phyloP scores from a whole-genome alignment of 2,797 vertebrate genomes.

The Rousettus madagascariensis region DNA sequence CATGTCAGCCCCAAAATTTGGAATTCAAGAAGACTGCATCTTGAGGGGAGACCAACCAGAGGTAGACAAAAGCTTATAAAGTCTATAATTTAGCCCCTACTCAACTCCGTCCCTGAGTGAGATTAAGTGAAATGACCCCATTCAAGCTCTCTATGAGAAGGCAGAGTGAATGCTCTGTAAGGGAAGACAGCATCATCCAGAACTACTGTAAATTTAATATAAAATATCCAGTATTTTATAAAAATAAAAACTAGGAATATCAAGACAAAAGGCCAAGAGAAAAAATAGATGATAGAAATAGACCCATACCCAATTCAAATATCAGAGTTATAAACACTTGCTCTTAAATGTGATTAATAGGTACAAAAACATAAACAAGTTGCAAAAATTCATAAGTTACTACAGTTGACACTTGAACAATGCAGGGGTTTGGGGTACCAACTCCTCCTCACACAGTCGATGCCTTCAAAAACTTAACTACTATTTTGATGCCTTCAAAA shows the following conservation, averaged over 20 bases:
- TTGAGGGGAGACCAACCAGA: neutral
- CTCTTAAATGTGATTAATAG: neutral
- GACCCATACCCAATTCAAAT: neutral
- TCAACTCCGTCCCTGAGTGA: neutral
- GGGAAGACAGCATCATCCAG: neutral
- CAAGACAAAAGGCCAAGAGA: neutral
- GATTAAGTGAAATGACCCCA: neutral
- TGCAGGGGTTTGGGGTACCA: neutral
- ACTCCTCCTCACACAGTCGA: neutral
- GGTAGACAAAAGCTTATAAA: neutral
- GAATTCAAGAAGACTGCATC: neutral
- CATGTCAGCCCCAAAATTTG: neutral
- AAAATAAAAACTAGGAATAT: neutral
- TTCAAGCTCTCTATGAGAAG: neutral
- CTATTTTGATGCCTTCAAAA: no score
- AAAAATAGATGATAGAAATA: constrained; percentile 7
- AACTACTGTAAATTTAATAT: neutral
- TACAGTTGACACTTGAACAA: neutral
- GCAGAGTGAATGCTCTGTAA: neutral
- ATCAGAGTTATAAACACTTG: neutral
- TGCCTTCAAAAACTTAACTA: no score
- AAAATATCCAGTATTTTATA: neutral
- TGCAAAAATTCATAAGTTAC: neutral
- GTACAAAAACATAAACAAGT: neutral
- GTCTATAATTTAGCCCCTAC: neutral